Evolutionary conservation across 2,797 vertebrate species (phyloP), one percentile per base, ranked within the genome.

Genomic region (Pipistrellus kuhlii): DNA sequence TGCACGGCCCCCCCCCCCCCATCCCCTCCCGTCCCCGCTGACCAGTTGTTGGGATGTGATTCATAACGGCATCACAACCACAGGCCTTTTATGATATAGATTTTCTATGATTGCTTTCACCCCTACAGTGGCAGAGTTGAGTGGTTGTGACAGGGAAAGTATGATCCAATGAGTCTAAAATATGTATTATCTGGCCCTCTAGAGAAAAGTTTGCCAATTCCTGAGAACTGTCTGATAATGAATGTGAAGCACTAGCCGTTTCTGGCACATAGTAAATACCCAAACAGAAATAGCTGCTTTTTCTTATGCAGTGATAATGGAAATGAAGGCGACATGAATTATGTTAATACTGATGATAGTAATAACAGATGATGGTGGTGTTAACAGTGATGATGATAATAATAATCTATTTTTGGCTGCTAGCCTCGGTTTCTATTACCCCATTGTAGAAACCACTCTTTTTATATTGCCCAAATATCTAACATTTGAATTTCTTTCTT

Each of bases 151-250:
- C 30, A 59, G 69, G 85, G 32, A 55, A 7, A 11, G 38, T 77
- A 8, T 76, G n/a, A 17, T 27, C 13, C 57, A 23, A 13, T 75
- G 75, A 88, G 8, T 21, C 66, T 46, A 72, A 91, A 94, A 77
- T 84, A 75, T 53, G 91, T 90, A 44, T 15, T 75, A 5, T 62
- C 68, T 92, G 88, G n/a, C 17, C 30, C 18, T 82, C 90, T 78
- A 4, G 38, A 44, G 21, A 59, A 78, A 93, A n/a, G 0, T 81
- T 85, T 53, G 20, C 71, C n/a, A 81, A 17, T 11, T 59, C 51
- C 66, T 38, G 35, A 90, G 64, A 66, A 71, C 72, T 68, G 38
- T 35, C 55, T 76, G 53, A 85, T 59, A 13, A 68, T 51, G 32
- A 82, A 66, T 53, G 1, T 77, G 76, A 87, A 78, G 9, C 15